A percentile compares a stretch with the other conserved stretches of the same genome.
Evolutionary conservation across 2,797 vertebrate species (phyloP).

Genomic region (Fistularia tabacaria): DNA sequence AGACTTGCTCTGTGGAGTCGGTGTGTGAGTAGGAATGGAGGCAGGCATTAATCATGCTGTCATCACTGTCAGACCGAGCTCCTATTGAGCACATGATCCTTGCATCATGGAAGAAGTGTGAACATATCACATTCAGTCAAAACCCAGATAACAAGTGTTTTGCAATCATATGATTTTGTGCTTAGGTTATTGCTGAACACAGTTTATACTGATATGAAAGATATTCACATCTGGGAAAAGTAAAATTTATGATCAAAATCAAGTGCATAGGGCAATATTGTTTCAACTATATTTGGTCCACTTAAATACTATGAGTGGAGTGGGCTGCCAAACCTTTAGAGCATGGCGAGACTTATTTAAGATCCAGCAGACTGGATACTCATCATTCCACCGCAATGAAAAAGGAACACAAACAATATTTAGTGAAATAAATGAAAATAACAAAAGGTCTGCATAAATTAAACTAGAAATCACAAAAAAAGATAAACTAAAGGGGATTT

Average conservation of each 20-base stretch:
- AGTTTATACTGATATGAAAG: constrained; percentile 9
- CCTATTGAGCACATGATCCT: constrained; percentile 25
- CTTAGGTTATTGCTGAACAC: constrained; percentile 28
- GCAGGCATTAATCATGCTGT: constrained; percentile 74
- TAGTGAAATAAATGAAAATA: no score
- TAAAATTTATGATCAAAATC: no score
- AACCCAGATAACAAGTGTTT: constrained; percentile 35
- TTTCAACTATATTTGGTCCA: no score
- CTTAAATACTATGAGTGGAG: no score
- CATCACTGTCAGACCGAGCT: constrained; percentile 55
- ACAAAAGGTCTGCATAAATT: no score
- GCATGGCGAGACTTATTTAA: no score
- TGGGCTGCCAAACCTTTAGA: no score
- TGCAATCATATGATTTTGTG: constrained; percentile 18
- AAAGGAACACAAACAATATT: no score
- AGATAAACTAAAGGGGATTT: constrained; percentile 11
- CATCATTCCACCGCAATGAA: no score
- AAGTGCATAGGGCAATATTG: no score
- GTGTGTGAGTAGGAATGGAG: constrained; percentile 45
- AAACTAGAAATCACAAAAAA: constrained; percentile 18
- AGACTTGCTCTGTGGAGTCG: constrained; percentile 32
- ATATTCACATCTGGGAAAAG: constrained; percentile 2
- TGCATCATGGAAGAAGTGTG: constrained; percentile 52
- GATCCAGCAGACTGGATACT: no score
- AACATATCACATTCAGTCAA: constrained; percentile 31